These are phyloP conservation scores for Psittacula derbiana DNA, from an alignment of 2,797 vertebrate genomes.

Conservation along the genomic window DNA sequence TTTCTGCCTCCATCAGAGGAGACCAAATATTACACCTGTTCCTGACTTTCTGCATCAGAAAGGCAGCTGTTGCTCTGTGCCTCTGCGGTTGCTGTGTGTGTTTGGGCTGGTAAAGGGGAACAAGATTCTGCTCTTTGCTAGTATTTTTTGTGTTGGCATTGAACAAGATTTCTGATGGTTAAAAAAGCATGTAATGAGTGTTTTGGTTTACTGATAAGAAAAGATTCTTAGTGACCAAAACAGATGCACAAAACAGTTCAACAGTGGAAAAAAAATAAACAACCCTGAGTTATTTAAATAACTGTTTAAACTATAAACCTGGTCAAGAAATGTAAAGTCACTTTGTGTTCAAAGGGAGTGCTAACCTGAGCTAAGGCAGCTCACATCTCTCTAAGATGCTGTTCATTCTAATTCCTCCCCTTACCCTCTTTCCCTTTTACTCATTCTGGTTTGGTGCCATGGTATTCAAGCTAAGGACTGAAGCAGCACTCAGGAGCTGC, in stretches of 20 bases:
- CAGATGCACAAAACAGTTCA: not conserved
- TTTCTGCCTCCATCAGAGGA: not conserved
- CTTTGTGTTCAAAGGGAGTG: not conserved
- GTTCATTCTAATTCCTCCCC: not conserved
- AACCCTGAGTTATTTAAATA: not conserved
- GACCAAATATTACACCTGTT: not conserved
- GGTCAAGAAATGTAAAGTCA: not conserved
- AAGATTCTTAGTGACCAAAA: not conserved
- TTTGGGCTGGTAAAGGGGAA: not conserved
- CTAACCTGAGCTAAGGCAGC: not conserved
- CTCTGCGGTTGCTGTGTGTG: fast-evolving
- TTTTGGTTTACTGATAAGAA: not conserved
- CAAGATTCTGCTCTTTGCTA: not conserved
- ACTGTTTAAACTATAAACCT: not conserved
- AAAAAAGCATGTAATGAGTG: not conserved
- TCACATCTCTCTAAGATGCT: not conserved
- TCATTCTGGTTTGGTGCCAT: not conserved
- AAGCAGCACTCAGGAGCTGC: not conserved
- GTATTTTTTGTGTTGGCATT: not conserved
- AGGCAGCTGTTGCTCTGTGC: not conserved
- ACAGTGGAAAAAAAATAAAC: too few species aligned
- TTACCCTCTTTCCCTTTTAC: not conserved
- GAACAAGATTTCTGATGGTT: not conserved
- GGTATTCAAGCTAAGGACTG: not conserved
- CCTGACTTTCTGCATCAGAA: not conserved